These are phyloP conservation scores for Uria lomvia DNA, from an alignment of 2,113 vertebrate species.

Conservation along the genomic window DNA sequence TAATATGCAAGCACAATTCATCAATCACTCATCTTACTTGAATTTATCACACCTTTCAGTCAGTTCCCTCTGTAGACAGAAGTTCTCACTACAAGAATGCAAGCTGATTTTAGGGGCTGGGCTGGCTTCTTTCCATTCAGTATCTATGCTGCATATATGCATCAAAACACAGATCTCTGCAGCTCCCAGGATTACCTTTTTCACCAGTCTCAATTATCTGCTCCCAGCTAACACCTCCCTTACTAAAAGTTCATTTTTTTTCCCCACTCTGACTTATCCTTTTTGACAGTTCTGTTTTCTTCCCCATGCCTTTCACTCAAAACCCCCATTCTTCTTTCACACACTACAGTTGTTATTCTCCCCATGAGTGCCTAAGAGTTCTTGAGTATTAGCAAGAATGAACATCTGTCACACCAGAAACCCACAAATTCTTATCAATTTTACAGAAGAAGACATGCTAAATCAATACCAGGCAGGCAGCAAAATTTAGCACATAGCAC, in stretches of 20 bases:
- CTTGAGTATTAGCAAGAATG: neutral
- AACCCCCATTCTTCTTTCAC: neutral
- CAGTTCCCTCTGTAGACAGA: neutral
- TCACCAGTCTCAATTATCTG: neutral
- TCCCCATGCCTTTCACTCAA: neutral
- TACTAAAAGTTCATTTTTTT: neutral
- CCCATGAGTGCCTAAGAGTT: neutral
- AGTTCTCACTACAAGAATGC: neutral
- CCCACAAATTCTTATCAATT: neutral
- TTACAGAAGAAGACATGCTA: neutral
- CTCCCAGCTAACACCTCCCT: neutral
- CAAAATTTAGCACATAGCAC: neutral
- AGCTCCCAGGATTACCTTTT: neutral
- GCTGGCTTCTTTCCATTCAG: neutral
- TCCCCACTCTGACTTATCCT: neutral
- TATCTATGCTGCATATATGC: neutral
- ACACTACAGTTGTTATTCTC: neutral
- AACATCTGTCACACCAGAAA: neutral
- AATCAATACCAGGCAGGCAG: neutral
- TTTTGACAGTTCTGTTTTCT: neutral
- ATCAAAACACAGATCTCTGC: neutral
- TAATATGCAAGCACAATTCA: neutral
- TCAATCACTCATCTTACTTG: neutral
- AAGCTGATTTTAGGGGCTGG: neutral
- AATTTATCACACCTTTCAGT: neutral